These are phyloP conservation scores for Tenthredo distinguenda DNA, from an alignment of 2,888 invertebrate species.

Conservation along the genomic window DNA sequence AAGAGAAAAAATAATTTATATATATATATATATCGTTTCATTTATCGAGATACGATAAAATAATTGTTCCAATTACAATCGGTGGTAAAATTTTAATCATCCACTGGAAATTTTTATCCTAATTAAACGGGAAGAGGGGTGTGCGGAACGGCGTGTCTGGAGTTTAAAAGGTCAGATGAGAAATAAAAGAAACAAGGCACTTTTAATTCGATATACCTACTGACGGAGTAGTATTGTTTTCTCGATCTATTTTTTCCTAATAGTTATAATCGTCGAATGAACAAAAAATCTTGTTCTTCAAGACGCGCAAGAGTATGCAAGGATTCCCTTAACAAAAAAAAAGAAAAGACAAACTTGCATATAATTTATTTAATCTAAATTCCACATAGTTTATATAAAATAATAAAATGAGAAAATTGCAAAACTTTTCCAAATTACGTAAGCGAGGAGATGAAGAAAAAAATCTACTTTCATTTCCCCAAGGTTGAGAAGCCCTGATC, in stretches of 20 bases:
- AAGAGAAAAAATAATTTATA: not conserved
- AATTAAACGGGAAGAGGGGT: not conserved
- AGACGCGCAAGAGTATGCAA: not conserved
- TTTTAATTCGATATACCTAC: not conserved
- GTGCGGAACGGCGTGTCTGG: not conserved
- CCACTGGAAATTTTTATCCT: not conserved
- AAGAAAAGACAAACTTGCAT: not conserved
- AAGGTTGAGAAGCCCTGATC: conserved; percentile 40
- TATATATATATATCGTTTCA: not conserved
- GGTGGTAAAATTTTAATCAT: conserved; percentile 1
- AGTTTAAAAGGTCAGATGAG: not conserved
- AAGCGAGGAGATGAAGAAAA: not conserved
- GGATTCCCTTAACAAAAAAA: not conserved
- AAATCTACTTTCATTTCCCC: not conserved
- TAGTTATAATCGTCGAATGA: not conserved
- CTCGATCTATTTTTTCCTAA: not conserved
- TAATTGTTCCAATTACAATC: not conserved
- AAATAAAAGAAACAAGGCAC: not conserved
- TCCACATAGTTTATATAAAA: not conserved
- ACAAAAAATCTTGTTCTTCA: too few relatives aligned
- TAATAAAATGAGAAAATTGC: not conserved
- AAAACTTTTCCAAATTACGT: not conserved
- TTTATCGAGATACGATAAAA: conserved; percentile 13
- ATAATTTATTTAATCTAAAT: not conserved
- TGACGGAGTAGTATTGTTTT: not conserved